These are phyloP conservation scores for Boleophthalmus pectinirostris DNA, from an alignment of 2,113 vertebrate genomes.

Conservation along the genomic window DNA sequence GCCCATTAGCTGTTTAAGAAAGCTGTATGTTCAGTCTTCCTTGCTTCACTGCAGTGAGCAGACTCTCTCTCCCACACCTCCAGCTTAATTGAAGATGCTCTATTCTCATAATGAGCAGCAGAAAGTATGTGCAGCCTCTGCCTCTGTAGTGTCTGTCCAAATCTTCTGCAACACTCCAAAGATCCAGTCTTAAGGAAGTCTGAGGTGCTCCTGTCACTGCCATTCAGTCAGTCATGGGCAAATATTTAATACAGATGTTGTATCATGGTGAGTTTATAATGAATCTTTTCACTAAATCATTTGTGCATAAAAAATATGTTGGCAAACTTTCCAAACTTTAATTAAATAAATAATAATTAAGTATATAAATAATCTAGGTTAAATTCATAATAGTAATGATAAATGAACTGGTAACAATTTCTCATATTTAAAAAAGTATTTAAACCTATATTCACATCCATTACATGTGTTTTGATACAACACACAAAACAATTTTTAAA, in stretches of 20 bases:
- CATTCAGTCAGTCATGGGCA: neutral
- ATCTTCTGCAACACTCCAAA: neutral
- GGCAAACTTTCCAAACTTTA: neutral
- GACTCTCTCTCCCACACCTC: slow-evolving; percentile 2
- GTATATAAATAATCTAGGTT: too few relatives aligned
- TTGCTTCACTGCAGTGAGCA: neutral
- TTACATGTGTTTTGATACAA: too few relatives aligned
- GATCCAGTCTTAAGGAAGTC: neutral
- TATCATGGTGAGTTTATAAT: neutral
- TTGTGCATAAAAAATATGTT: neutral
- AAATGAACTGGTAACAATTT: too few relatives aligned
- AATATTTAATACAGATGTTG: neutral
- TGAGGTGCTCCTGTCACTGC: neutral
- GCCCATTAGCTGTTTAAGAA: neutral
- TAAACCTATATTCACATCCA: too few relatives aligned
- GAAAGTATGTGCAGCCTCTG: neutral
- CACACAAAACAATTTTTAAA: too few relatives aligned
- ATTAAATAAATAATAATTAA: neutral
- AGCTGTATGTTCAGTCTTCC: neutral
- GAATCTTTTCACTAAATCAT: neutral
- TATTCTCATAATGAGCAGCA: slow-evolving; percentile 5
- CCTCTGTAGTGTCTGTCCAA: slow-evolving; percentile 2
- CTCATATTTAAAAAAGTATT: too few relatives aligned
- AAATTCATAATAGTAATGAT: too few relatives aligned
- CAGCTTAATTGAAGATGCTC: neutral